Evolutionary conservation across 2,888 invertebrate species (phyloP), one percentile per base, ranked within the genome.

Genomic region (Drosophila cognata): DNA sequence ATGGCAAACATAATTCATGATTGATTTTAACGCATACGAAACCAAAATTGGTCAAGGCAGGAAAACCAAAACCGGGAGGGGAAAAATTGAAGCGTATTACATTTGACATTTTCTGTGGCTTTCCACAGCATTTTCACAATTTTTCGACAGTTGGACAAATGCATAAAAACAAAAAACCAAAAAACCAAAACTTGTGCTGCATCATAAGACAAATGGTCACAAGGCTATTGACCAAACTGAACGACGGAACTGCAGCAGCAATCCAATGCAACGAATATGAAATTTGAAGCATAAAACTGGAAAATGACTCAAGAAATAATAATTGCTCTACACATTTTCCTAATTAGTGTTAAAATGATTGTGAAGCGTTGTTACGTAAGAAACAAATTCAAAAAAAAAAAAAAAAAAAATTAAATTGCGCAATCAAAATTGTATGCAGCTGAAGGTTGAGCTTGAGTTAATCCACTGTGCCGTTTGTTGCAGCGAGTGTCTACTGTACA

Each of bases 1-100:
- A 82, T 83, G 70, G 81, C 71, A 48, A 59, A 66, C 80, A 84
- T 87, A 77, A 82, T 82, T 79, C 85, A 82, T 89, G 84, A 89
- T 89, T 87, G 88, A 85, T 84, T 84, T 86, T 60, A n/a, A 46
- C 55, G 60, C 31, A 6, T 48, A 29, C 28, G 2, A 36, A 21
- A 51, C 50, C 82, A 59, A 63, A 71, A 79, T 79, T 77, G 88
- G 82, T 77, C 63, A 81, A 31, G 57, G 46, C 50, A 41, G 59
- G 36, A 73, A 73, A 70, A 67, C 48, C 48, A 51, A 46, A 46
- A 18, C 8, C 2, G 53, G 38, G 10, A 43, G 13, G 13, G 16
- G 33, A 21, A 16, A 48, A 53, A 60, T 28, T 61, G 58, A 52
- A 13, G 56, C 28, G 28, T 1, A 41, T n/a, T 18, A 48, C 67